Base-by-base conservation (phyloP, 2,113 vertebrate genomes). In the Eptesicus fuscus region DNA sequence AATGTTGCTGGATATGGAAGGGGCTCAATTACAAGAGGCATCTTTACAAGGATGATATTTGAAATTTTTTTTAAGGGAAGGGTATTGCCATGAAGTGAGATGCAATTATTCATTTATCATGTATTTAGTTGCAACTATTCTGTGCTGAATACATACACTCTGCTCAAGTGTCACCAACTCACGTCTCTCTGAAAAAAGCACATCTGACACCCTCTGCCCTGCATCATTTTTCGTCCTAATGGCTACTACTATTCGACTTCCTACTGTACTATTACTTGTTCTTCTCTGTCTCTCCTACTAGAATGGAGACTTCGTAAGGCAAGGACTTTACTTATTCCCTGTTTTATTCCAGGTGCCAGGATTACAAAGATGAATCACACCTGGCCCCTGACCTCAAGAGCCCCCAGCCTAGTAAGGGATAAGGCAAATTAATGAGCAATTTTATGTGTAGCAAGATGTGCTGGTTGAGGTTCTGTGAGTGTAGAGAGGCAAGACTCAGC, bases 361-460 rank as follows among this genome's bases (percentile, higher is more conserved):
- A 67, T 78, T 88, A 78, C 30, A 94, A 71, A 92, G n/a, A 76
- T 49, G 35, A 67, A 59, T 94, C 23, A 69, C n/a, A 88, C 53
- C 18, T 49, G 61, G 25, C 32, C 13, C 44, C 18, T 74, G 20
- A 76, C 23, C n/a, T 35, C 47, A 65, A 87, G 53, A 73, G 42
- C 35, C 40, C 35, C 51, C 44, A 65, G 30, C 4, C 49, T 77
- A 83, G 5, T 56, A 78, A 83, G 56, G 17, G 17, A 69, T 80
- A 67, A 77, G 44, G 42, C 25, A 90, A 65, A 82, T 86, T 51
- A 89, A 70, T 12, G 37, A 37, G 28, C 70, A 77, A 73, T 20
- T 53, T 47, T 51, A 28, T 16, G 13, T 32, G 77, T 23, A 37
- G 40, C 53, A 9, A 73, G 10, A 9, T 93, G n/a, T 25, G 49